These are phyloP conservation scores for Montipora foliosa DNA, from an alignment of 64 coral and sea anemone genomes.

Conservation along the genomic window DNA sequence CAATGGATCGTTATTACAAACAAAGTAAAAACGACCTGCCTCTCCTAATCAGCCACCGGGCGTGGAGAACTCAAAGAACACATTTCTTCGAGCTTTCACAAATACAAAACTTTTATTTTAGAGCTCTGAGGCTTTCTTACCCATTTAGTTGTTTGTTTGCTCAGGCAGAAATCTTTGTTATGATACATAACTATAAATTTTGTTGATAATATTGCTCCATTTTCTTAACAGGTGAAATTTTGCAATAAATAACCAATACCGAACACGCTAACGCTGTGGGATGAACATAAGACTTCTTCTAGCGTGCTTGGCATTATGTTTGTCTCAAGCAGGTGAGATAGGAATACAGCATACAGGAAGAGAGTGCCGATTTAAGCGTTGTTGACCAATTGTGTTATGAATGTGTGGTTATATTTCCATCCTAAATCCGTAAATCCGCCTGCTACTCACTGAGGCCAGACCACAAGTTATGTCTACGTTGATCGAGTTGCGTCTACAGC, in stretches of 20 bases:
- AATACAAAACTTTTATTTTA: not conserved
- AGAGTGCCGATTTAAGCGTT: not conserved
- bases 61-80: not conserved
- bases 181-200: not conserved
- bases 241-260: slow-evolving; percentile 55
- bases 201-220: slow-evolving; percentile 1
- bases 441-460: not conserved
- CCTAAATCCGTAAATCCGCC: too few relatives aligned
- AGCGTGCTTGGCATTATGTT: slow-evolving; percentile 44
- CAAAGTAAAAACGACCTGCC: slow-evolving; percentile 35
- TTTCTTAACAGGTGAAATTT: slow-evolving; percentile 35
- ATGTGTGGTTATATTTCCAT: not conserved
- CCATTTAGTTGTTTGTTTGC: not conserved
- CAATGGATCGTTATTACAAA: slow-evolving; percentile 46
- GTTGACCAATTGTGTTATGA: not conserved
- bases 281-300: slow-evolving; percentile 53
- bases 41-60: not conserved
- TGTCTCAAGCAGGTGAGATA: slow-evolving; percentile 42
- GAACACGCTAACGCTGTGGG: slow-evolving; percentile 21
- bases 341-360: not conserved
- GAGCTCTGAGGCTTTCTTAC: not conserved
- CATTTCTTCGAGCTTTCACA: not conserved
- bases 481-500: not conserved
- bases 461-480: not conserved
- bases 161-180: not conserved